Evolutionary conservation across 30 jellyfish, hydroid and myxozoan genomes (phyloP), one percentile per base, ranked within the genome.

Genomic region (Chrysaora quinquecirrha): DNA sequence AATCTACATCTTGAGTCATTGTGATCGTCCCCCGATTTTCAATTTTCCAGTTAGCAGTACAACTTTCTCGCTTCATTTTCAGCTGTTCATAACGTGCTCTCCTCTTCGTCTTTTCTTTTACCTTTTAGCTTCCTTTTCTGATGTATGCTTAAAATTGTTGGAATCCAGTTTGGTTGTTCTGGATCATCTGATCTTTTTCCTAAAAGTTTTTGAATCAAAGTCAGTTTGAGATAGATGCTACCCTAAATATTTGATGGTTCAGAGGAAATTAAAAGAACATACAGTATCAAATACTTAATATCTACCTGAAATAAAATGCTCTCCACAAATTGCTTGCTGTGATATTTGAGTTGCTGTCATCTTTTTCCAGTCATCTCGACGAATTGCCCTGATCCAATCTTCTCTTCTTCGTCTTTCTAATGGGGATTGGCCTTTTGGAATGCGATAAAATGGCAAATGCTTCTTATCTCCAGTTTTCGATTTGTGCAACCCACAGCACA

Each of bases 401-500:
- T 20, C 22, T 4, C 82, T 11, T 21, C 84, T 28, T 0, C 80
- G 30, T 22, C 21, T 16, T 48, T 73, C 85, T 25, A 76, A 52
- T 6, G 88, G 88, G 11, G 88, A 52, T 76, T 31, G 54, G 1
- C 83, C 71, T 28, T 24, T 3, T 16, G 86, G 89, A 32, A 78
- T 58, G 14, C 31, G n/a, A 66, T 78, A 58, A 62, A 78, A 78
- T 32, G 73, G 49, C 6, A 78, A 65, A 28, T 20, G 27, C 10
- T 78, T 64, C 25, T 24, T 43, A 1, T 60, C 85, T 31, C 66
- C 74, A 0, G 46, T 22, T 29, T 18, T 43, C 69, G 29, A 2
- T 78, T 78, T 32, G 43, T 24, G 74, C 85, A 78, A 25, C 85
- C 85, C 30, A 78, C 89, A 9, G 85, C 89, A 78, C 89, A 78